Percentiles rank a stretch among this genome's conserved stretches.
Conservation (phyloP, 2,113 vertebrate species). For the Aleadryas rufinucha region DNA sequence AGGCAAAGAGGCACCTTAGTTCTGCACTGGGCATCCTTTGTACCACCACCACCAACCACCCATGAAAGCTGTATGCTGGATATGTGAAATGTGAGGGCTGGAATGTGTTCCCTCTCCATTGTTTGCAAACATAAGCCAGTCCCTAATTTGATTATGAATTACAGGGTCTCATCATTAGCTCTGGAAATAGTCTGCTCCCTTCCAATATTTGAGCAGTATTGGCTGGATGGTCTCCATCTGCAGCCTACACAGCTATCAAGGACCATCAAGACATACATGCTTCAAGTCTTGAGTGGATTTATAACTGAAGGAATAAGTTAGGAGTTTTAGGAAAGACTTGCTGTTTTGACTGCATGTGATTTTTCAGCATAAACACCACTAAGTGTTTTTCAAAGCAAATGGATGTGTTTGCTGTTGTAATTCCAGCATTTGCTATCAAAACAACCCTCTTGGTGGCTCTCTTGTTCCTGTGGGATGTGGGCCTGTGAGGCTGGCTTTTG, state of each 20-base stretch:
- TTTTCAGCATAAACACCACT: background rate
- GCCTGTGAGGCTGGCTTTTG: background rate
- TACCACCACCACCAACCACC: background rate
- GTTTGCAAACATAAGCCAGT: background rate
- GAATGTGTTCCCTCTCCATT: background rate
- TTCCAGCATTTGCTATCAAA: background rate
- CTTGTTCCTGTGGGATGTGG: background rate
- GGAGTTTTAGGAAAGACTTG: background rate
- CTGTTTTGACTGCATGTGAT: background rate
- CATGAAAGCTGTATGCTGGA: background rate
- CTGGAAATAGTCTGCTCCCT: background rate
- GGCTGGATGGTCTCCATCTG: background rate
- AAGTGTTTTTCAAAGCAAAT: background rate
- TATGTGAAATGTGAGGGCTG: rapidly evolving
- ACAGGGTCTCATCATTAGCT: background rate
- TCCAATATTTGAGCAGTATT: background rate
- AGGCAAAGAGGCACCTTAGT: background rate
- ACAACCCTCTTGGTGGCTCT: background rate
- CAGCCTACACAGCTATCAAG: background rate
- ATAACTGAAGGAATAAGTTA: background rate
- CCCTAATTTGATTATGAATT: background rate
- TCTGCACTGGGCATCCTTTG: background rate
- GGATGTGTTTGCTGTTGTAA: background rate
- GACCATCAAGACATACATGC: background rate
- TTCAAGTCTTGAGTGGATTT: background rate